Evolutionary conservation across 2,113 vertebrate genomes (phyloP).

Genomic region (Xiphophorus maculatus): DNA sequence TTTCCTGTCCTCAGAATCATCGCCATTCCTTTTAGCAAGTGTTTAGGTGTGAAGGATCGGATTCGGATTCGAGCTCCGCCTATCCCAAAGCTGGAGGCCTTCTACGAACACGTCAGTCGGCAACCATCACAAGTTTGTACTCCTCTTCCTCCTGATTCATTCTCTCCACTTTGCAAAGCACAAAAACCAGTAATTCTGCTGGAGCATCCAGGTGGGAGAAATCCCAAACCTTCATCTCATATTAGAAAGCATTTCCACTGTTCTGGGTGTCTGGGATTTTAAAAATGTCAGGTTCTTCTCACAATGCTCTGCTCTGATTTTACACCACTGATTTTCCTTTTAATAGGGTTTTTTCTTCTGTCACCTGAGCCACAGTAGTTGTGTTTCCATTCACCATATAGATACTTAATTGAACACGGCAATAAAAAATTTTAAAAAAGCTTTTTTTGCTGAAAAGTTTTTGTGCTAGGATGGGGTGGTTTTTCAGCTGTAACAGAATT

Average conservation of each 20-base stretch:
- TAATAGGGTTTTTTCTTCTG: not conserved
- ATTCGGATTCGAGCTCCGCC: conserved; percentile 69
- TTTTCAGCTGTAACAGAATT: too few species aligned
- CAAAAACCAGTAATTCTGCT: not conserved
- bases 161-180: not conserved
- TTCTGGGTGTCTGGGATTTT: not conserved
- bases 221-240: not conserved
- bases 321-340: not conserved
- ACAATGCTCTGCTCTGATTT: not conserved
- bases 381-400: too few species aligned
- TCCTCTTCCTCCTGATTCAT: not conserved
- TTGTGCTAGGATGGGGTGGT: too few species aligned
- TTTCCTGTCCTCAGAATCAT: conserved; percentile 75
- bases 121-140: conserved; percentile 79
- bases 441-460: too few species aligned
- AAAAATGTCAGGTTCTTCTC: not conserved
- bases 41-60: conserved; percentile 83
- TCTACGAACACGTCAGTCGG: conserved; percentile 74
- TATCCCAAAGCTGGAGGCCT: conserved; percentile 80
- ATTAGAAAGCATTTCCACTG: not conserved
- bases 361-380: not conserved
- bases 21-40: conserved; percentile 81
- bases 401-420: too few species aligned
- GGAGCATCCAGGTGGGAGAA: not conserved
- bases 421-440: too few species aligned